Evolutionary conservation across 2,113 vertebrate genomes (phyloP).

Genomic region (Ailuropoda melanoleuca): DNA sequence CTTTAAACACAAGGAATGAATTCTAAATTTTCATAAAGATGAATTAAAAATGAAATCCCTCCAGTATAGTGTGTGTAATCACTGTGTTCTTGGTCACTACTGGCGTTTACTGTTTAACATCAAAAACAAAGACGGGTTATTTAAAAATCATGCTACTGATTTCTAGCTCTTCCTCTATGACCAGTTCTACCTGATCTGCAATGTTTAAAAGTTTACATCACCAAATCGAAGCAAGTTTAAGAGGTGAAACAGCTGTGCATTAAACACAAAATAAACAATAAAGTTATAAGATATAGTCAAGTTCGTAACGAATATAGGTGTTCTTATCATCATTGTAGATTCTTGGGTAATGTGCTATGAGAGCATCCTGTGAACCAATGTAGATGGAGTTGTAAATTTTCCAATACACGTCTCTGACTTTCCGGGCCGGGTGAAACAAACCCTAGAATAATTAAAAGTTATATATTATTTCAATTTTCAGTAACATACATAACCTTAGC

Average conservation of each 20-base stretch:
- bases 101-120: constrained; percentile 86
- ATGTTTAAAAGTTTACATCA: constrained; percentile 86
- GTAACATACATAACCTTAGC: not conserved
- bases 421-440: constrained; percentile 97
- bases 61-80: constrained; percentile 83
- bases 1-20: constrained; percentile 93
- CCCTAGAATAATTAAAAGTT: constrained; percentile 85
- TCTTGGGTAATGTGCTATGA: constrained; percentile 97
- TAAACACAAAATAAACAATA: constrained; percentile 83
- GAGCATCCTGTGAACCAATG: constrained; percentile 98
- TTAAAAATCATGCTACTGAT: constrained; percentile 90
- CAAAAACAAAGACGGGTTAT: constrained; percentile 87
- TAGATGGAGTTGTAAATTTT: constrained; percentile 99
- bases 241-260: constrained; percentile 86
- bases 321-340: constrained; percentile 99
- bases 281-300: constrained; percentile 96
- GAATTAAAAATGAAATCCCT: constrained; percentile 85
- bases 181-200: constrained; percentile 84
- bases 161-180: constrained; percentile 85
- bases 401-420: constrained; percentile 99
- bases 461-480: not conserved
- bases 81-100: constrained; percentile 88
- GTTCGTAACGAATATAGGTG: constrained; percentile 96
- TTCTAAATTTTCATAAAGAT: constrained; percentile 88
- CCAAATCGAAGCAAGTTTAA: constrained; percentile 85